These are phyloP conservation scores for Spisula solida DNA, from an alignment of 2,888 invertebrate species.

Conservation along the genomic window DNA sequence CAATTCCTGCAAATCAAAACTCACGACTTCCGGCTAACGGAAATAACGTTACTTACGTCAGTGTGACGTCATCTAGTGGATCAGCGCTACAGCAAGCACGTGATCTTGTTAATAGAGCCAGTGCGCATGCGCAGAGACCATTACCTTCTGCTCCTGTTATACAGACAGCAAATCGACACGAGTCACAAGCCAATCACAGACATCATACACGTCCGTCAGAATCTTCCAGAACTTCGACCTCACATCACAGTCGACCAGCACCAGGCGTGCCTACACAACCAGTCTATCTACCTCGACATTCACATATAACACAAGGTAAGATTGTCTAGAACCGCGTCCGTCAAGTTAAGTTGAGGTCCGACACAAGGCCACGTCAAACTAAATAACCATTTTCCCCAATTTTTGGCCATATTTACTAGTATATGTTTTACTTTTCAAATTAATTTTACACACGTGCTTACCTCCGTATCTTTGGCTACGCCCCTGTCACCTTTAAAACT, in stretches of 20 bases:
- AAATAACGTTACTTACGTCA: slow-evolving; percentile 45
- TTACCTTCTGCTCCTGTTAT: slow-evolving; percentile 43
- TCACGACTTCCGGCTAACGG: not conserved
- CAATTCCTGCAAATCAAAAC: slow-evolving; percentile 49
- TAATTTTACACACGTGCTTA: no score
- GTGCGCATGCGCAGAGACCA: slow-evolving; percentile 45
- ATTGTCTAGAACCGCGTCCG: no score
- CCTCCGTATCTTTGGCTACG: no score
- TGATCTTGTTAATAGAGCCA: slow-evolving; percentile 38
- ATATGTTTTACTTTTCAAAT: no score
- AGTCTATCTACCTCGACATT: not conserved
- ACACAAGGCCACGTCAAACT: no score
- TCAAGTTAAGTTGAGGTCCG: no score
- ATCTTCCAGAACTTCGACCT: not conserved
- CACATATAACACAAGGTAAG: not conserved
- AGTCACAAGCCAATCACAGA: not conserved
- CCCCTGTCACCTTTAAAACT: no score
- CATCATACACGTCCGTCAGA: not conserved
- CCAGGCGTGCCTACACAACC: not conserved
- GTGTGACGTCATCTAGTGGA: slow-evolving; percentile 54
- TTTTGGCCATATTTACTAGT: no score
- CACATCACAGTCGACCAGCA: not conserved
- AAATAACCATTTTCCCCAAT: no score
- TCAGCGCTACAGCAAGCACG: slow-evolving; percentile 56
- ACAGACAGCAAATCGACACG: not conserved